Base-by-base conservation (phyloP, 2,888 invertebrate species). In the Coelinius sp. region DNA sequence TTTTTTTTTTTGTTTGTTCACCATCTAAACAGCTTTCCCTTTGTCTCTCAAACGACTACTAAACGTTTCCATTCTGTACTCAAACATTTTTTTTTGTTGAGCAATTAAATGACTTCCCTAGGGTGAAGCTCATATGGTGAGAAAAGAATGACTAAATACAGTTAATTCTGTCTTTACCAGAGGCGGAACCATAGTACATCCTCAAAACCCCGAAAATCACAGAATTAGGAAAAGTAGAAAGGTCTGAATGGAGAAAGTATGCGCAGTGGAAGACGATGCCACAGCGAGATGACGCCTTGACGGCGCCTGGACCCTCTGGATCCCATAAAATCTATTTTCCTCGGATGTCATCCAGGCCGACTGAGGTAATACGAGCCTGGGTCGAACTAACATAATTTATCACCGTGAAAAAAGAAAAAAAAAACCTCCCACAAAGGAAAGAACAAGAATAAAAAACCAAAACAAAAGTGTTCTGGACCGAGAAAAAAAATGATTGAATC, bases 201-300 rank as follows among this genome's bases (percentile, higher is more conserved):
- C 24, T 35, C 27, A 79, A 81, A 80, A 82, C 81, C 78, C 71
- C 76, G 73, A 80, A 77, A 80, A 78, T 77, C 70, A 70, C 62
- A 69, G 63, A 75, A 65, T 64, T 66, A 64, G 24, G 63, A 14
- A 66, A 62, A 49, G 71, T 25, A 65, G 68, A 27, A 53, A 68
- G 49, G 62, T 59, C 70, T 68, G 73, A 72, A 73, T 77, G 71
- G 70, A 76, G 77, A 79, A 77, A 79, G 78, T 77, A 77, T 75
- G 75, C 73, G 74, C 75, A 77, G 70, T 73, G 79, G 74, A 83
- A 83, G 81, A 82, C 82, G 76, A 77, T 75, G 86, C 84, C 84
- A 74, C 70, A 70, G 73, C 77, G 83, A 85, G 86, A 85, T 86
- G 87, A 86, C 86, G 87, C 86, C 86, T 79, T 75, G 74, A 78